Conservation (phyloP, 2,797 vertebrate species). For the Neosalanx taihuensis region DNA sequence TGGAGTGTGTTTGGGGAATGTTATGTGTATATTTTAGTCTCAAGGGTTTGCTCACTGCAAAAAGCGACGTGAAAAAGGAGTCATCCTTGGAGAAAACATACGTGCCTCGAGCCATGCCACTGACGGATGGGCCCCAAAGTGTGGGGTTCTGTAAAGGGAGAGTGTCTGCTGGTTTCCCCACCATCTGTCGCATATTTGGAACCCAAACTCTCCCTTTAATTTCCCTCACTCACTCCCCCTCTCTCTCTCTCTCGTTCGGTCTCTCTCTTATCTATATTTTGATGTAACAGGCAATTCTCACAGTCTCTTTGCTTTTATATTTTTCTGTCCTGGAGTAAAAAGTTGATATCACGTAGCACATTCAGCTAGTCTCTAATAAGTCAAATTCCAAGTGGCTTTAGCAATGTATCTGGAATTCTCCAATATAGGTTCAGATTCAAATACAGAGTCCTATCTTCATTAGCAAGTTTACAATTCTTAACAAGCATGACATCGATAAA, state of each 20-base stretch:
- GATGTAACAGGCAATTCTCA: no score
- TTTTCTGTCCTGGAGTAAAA: no score
- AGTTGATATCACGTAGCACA: neutral
- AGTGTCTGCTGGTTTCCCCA: neutral
- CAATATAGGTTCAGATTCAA: neutral
- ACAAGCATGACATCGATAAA: neutral
- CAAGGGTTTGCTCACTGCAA: neutral
- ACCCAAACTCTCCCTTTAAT: neutral
- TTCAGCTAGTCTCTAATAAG: neutral
- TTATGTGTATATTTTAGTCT: neutral
- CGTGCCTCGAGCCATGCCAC: neutral
- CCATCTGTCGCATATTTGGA: neutral
- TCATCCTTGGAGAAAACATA: constrained; percentile 1
- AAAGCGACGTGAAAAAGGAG: neutral
- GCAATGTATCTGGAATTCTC: neutral
- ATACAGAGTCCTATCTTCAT: no score
- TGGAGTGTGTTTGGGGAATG: neutral
- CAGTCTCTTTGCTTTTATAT: no score
- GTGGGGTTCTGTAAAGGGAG: neutral
- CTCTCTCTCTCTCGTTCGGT: neutral
- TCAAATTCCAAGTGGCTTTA: neutral
- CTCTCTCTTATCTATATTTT: no score
- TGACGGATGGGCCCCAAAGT: neutral
- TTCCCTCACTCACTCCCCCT: neutral
- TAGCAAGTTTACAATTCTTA: neutral